These are phyloP conservation scores for Rhinatrema bivittatum DNA, from an alignment of 2,797 vertebrate genomes.

Conservation along the genomic window DNA sequence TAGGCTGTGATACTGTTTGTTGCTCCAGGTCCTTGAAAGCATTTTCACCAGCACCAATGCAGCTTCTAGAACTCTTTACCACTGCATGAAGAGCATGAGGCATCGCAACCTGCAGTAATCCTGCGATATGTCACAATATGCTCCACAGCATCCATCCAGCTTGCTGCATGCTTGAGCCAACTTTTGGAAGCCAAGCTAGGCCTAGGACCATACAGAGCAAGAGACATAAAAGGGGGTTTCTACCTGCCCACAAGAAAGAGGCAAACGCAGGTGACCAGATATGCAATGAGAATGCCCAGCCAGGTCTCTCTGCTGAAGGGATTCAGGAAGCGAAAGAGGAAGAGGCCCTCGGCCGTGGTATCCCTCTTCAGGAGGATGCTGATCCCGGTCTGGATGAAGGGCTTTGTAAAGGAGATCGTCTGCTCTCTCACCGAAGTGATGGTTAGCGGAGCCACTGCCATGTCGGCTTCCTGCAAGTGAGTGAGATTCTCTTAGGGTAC, in stretches of 20 bases:
- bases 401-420: conserved; percentile 74
- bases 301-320: conserved; percentile 79
- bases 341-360: conserved; percentile 42
- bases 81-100: too few species aligned
- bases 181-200: too few species aligned
- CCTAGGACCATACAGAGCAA: background rate
- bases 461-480: conserved; percentile 78
- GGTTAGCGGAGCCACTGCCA: conserved; percentile 76
- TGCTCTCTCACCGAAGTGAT: conserved; percentile 72
- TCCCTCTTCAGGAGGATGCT: conserved; percentile 76
- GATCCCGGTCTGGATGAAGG: conserved; percentile 83
- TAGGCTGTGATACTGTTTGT: too few species aligned
- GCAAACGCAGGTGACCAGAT: conserved; percentile 69
- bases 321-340: conserved; percentile 72
- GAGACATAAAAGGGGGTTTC: background rate
- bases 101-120: too few species aligned
- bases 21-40: too few species aligned
- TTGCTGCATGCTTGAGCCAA: too few species aligned
- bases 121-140: too few species aligned
- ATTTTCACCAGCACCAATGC: too few species aligned
- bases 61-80: too few species aligned
- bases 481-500: too few species aligned
- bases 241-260: conserved; percentile 74
- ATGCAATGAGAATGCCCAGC: conserved; percentile 70
- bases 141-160: too few species aligned